Percentiles rank a stretch among this genome's conserved stretches.
These are phyloP conservation scores for Ligdia adustata DNA, from an alignment of 2,888 invertebrate genomes.

Conservation along the genomic window DNA sequence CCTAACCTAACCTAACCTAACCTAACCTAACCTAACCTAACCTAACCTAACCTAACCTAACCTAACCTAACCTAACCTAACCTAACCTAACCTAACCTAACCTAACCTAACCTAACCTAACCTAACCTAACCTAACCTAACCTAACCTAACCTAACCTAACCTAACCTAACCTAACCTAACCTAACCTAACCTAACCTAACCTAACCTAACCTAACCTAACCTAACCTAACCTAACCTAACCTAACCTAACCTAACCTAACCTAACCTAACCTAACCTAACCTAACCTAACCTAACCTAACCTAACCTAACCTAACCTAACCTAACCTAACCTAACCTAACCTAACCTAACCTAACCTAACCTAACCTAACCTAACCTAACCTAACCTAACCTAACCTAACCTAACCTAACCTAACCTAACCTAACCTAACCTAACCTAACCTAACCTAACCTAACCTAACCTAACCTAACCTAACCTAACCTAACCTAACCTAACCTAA, in stretches of 20 bases:
- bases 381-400: constrained; percentile 12
- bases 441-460: constrained; percentile 11
- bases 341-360: constrained; percentile 29
- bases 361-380: constrained; percentile 9
- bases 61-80: constrained; percentile 26
- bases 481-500: constrained; percentile 9
- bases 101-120: constrained; percentile 24
- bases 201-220: constrained; percentile 18
- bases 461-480: constrained; percentile 10
- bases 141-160: constrained; percentile 36
- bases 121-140: constrained; percentile 38
- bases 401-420: constrained; percentile 15
- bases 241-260: constrained; percentile 26
- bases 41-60: constrained; percentile 17
- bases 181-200: constrained; percentile 23
- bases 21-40: constrained; percentile 14
- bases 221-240: constrained; percentile 30
- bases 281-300: constrained; percentile 24
- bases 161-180: constrained; percentile 33
- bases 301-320: constrained; percentile 30
- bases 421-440: constrained; percentile 11
- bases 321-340: constrained; percentile 30
- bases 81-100: constrained; percentile 25
- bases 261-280: constrained; percentile 27
- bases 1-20: constrained; percentile 25